phyloP scores from a whole-genome alignment of 2,888 invertebrate species.

The Caenorhabditis angaria region DNA sequence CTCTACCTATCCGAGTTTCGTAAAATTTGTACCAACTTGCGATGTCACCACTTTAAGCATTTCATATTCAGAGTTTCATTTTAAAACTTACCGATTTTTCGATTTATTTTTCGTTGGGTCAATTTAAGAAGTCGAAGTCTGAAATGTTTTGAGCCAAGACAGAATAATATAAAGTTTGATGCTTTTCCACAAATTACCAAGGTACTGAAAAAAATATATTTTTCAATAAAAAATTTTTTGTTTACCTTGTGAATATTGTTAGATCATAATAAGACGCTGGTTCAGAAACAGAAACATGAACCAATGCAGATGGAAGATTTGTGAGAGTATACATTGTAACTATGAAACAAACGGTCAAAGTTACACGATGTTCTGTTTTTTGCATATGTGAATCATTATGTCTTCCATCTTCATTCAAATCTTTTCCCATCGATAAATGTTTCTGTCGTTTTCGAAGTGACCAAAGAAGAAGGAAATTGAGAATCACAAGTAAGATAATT shows the following conservation, averaged over 20 bases:
- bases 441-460: slow-evolving; percentile 57
- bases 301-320: slow-evolving; percentile 69
- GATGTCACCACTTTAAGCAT: slow-evolving; percentile 6
- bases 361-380: slow-evolving; percentile 70
- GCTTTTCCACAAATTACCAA: slow-evolving; percentile 70
- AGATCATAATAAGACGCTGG: slow-evolving; percentile 41
- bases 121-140: slow-evolving; percentile 63
- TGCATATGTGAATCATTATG: slow-evolving; percentile 50
- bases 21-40: background rate
- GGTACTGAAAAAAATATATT: slow-evolving; percentile 47
- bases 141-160: slow-evolving; percentile 70
- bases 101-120: slow-evolving; percentile 67
- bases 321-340: slow-evolving; percentile 71
- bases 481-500: slow-evolving; percentile 65
- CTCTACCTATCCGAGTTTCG: background rate
- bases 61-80: background rate
- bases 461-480: slow-evolving; percentile 65
- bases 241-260: slow-evolving; percentile 60
- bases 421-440: slow-evolving; percentile 38
- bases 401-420: slow-evolving; percentile 34
- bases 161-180: slow-evolving; percentile 71
- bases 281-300: slow-evolving; percentile 39
- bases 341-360: slow-evolving; percentile 69
- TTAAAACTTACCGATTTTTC: slow-evolving; percentile 59
- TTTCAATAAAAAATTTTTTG: background rate